These are phyloP conservation scores for Anabacerthia variegaticeps DNA, from an alignment of 2,797 vertebrate genomes.

Conservation along the genomic window DNA sequence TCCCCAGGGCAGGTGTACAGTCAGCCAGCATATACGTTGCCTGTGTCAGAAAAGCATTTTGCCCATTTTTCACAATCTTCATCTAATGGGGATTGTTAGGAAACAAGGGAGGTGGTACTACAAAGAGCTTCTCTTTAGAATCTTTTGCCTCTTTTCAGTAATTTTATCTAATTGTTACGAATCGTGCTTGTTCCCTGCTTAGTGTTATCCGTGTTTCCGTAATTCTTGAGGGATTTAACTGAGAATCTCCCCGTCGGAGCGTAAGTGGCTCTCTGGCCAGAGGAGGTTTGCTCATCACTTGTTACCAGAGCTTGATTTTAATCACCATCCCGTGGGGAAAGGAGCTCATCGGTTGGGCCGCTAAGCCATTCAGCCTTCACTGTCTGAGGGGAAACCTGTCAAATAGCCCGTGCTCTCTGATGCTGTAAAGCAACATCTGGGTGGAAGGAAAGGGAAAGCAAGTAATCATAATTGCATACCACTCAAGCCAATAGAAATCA, in stretches of 20 bases:
- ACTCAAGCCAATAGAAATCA: background rate
- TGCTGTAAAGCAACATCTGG: conserved; percentile 36
- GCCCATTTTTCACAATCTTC: background rate
- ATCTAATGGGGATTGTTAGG: background rate
- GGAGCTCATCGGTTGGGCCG: background rate
- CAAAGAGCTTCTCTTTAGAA: background rate
- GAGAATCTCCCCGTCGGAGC: background rate
- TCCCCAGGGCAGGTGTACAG: conserved; percentile 26
- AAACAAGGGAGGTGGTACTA: background rate
- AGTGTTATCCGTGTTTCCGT: background rate
- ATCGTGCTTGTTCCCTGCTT: background rate
- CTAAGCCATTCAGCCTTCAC: background rate
- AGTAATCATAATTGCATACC: background rate
- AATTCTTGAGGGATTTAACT: background rate
- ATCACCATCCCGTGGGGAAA: background rate
- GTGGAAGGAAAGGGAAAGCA: background rate
- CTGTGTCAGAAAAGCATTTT: conserved; percentile 20
- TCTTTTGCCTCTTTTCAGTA: conserved; percentile 8
- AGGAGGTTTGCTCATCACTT: conserved; percentile 26
- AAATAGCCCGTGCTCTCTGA: conserved; percentile 2
- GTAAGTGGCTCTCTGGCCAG: background rate
- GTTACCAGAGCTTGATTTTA: conserved; percentile 37
- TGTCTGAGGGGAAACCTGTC: conserved; percentile 29
- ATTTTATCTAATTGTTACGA: conserved; percentile 13
- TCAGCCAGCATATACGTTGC: background rate